Conservation (phyloP, 2,113 vertebrate genomes). For the Vireo altiloquus region DNA sequence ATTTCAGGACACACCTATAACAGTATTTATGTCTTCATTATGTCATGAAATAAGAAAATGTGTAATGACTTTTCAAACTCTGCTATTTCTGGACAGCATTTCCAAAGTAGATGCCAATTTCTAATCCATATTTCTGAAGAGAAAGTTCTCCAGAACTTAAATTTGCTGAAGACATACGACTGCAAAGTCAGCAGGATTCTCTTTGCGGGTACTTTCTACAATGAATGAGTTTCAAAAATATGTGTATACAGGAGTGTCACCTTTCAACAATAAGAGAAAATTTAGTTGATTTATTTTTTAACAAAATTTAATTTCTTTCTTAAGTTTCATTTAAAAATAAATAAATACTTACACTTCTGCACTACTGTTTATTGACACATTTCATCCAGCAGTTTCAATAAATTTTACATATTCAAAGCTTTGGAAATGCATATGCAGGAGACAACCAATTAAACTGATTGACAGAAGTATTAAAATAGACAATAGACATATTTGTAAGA, state of each 20-base stretch:
- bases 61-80: neutral
- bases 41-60: neutral
- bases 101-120: neutral
- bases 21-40: neutral
- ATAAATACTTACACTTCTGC: neutral
- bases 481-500: neutral
- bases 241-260: rapidly evolving
- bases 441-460: neutral
- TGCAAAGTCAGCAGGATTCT: neutral
- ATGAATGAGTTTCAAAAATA: neutral
- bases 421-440: neutral
- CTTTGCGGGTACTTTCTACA: neutral
- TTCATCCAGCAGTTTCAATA: neutral
- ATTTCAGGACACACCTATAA: neutral
- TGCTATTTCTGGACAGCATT: neutral
- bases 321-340: neutral
- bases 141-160: neutral
- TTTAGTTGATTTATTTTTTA: neutral
- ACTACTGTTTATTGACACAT: neutral
- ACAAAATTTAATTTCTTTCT: neutral
- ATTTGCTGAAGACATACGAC: neutral
- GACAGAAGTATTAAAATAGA: neutral
- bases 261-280: neutral
- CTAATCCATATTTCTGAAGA: neutral
- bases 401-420: neutral